phyloP scores from a whole-genome alignment of 2,113 vertebrate genomes.

The Maccullochella peelii region DNA sequence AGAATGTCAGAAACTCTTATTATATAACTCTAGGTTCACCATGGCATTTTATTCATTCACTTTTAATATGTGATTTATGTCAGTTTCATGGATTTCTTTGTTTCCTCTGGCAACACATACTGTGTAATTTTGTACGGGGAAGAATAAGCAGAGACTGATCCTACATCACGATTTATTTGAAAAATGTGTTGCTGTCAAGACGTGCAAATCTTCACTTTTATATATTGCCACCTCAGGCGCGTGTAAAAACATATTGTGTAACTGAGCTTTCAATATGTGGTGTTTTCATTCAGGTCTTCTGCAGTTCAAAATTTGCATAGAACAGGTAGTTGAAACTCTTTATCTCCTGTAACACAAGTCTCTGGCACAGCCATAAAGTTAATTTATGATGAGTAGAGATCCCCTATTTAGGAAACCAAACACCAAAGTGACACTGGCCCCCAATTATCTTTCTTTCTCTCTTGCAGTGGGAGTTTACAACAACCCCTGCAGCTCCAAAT shows the following conservation, averaged over 20 bases:
- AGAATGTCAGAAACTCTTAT: neutral
- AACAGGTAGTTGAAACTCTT: neutral
- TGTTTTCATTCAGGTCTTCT: neutral
- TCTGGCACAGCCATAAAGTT: neutral
- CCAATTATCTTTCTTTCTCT: too few species aligned
- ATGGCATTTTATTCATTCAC: neutral
- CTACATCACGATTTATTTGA: neutral
- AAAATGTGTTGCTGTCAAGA: neutral
- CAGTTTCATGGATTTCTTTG: neutral
- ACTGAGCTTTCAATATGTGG: neutral
- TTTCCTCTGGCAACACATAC: neutral
- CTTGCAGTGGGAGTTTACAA: too few species aligned
- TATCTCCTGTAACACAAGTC: neutral
- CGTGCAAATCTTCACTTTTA: neutral
- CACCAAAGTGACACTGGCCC: too few species aligned
- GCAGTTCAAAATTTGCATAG: neutral
- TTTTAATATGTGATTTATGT: neutral
- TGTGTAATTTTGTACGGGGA: neutral
- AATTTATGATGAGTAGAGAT: too few species aligned
- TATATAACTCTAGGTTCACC: neutral
- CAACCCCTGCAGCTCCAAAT: too few species aligned
- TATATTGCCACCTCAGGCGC: neutral
- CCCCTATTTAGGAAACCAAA: too few species aligned
- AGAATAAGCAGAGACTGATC: neutral
- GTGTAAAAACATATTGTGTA: neutral